Percentiles rank a stretch among this genome's conserved stretches.
phyloP scores from a whole-genome alignment of 2,113 vertebrate species.

The Pycnonotus jocosus region DNA sequence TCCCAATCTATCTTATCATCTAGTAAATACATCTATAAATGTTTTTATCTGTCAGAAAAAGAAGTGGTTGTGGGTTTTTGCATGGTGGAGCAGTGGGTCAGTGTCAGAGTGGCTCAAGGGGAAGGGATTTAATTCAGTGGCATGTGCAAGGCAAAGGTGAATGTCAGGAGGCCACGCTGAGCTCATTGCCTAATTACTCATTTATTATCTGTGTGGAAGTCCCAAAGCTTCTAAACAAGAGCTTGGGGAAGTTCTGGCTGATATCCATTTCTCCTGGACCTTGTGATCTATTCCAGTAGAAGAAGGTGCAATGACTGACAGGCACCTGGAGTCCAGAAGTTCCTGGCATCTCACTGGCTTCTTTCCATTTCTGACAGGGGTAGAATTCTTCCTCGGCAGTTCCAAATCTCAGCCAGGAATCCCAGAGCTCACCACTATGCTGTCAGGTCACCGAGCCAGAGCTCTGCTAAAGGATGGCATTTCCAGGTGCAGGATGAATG shows the following conservation, averaged over 20 bases:
- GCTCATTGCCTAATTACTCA: not conserved
- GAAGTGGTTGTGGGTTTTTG: not conserved
- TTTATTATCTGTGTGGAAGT: not conserved
- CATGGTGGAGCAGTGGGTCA: rapidly evolving
- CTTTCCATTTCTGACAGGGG: not conserved
- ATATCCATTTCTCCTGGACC: not conserved
- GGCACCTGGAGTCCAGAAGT: not conserved
- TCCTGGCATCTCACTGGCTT: not conserved
- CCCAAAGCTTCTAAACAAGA: not conserved
- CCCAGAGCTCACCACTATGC: not conserved
- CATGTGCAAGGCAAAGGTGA: not conserved
- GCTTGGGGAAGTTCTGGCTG: not conserved
- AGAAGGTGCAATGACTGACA: not conserved
- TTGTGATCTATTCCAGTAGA: not conserved
- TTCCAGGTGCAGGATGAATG: not conserved
- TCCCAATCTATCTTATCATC: rapidly evolving
- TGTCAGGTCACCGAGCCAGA: not conserved
- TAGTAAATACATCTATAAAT: not conserved
- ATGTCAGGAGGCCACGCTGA: not conserved
- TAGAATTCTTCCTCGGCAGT: not conserved
- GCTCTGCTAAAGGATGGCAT: not conserved
- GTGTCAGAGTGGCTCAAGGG: not conserved
- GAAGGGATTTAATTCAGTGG: not conserved
- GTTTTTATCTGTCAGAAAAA: not conserved
- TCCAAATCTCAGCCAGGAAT: not conserved